Evolutionary conservation across 2,797 vertebrate genomes (phyloP), one percentile per base, ranked within the genome.

Genomic region (Parambassis ranga): DNA sequence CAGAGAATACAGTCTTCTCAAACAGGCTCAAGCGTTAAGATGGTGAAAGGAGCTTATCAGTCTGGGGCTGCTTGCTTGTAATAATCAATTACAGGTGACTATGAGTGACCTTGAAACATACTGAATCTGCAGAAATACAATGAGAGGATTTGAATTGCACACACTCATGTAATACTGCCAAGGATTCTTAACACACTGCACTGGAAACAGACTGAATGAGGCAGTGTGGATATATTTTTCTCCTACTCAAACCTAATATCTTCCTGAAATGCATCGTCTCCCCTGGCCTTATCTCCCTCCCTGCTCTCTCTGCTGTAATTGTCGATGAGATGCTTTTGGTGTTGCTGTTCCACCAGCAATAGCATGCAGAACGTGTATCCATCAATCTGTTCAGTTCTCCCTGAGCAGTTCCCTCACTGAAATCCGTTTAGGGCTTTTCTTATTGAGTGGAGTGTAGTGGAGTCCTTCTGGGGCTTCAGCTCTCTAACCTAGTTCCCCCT

Each of bases 311-410:
- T 50, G 82, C 87, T 88, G 82, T 93, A 94, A 93, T 93, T 92
- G 92, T 92, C 87, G 82, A 85, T 70, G 86, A 88, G 90, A 86
- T 93, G 90, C 87, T 85, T 88, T 84, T 82, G 73, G 71, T 81
- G 81, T 83, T 85, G 78, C 83, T 85, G 76, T 84, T 89, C 88
- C 87, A 66, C 80, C 86, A 72, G 87, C 83, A 89, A 89, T 82
- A 89, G 90, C 84, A 94, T 93, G 90, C 89, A 89, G 90, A 94
- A 93, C 82, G 87, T 92, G 90, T 92, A 93, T 92, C 77, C 79
- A 81, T 79, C 90, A 94, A 93, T 93, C 92, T 94, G 89, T 93
- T 92, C 88, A 73, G 84, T 90, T 92, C 90, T 93, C 83, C 89
- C 87, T 35, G 70, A 94, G 89, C 87, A 83, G 90, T 90, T 94